Conservation (phyloP, 64 coral and sea anemone species). For the Actinia equina region DNA sequence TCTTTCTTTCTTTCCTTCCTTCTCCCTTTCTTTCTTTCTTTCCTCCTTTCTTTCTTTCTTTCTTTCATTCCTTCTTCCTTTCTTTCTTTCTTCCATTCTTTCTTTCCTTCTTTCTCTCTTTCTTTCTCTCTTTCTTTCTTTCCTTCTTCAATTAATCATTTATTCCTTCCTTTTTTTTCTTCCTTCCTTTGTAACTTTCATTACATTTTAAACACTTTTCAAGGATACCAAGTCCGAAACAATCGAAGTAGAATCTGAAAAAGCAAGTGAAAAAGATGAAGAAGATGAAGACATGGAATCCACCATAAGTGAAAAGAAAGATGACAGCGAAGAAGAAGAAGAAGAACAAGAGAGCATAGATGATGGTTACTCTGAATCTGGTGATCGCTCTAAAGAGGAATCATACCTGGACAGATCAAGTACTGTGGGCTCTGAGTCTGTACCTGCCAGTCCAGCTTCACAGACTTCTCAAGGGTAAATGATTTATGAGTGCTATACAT, state of each 20-base stretch:
- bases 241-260: slow-evolving; percentile 78
- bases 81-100: too few species aligned
- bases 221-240: slow-evolving; percentile 59
- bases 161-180: neutral
- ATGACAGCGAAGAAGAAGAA: slow-evolving; percentile 69
- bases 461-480: slow-evolving; percentile 92
- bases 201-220: neutral
- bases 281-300: slow-evolving; percentile 85
- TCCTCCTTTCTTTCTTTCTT: too few species aligned
- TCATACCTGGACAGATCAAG: slow-evolving; percentile 72
- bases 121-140: too few species aligned
- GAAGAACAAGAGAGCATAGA: slow-evolving; percentile 76
- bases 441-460: slow-evolving; percentile 94
- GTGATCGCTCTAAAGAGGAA: slow-evolving; percentile 70
- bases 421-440: slow-evolving; percentile 80
- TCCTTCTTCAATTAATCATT: too few species aligned
- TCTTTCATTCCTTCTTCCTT: too few species aligned
- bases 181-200: neutral
- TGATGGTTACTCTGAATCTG: slow-evolving; percentile 72
- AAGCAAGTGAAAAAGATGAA: slow-evolving; percentile 78
- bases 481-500: too few species aligned
- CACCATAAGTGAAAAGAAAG: slow-evolving; percentile 69
- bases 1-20: too few species aligned
- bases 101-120: too few species aligned
- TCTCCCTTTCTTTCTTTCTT: too few species aligned